These are phyloP conservation scores for Gandaritis pyraliata DNA, from an alignment of 2,888 invertebrate genomes.

Conservation along the genomic window DNA sequence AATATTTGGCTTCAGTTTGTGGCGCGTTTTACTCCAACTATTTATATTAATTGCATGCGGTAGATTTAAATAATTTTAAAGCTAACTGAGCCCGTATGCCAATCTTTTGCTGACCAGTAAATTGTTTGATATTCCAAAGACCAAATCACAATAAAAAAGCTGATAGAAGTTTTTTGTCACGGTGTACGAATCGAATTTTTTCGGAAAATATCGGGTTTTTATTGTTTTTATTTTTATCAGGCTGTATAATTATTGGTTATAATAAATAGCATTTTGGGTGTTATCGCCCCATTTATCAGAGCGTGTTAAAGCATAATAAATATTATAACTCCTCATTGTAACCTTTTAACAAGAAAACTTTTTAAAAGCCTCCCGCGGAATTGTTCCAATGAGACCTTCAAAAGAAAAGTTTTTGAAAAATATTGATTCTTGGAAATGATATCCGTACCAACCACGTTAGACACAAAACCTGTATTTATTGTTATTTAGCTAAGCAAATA, in stretches of 20 bases:
- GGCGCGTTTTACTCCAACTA: constrained; percentile 6
- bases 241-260: constrained; percentile 15
- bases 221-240: too few species aligned
- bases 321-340: constrained; percentile 34
- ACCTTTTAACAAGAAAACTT: constrained; percentile 40
- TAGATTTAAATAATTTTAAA: constrained; percentile 15
- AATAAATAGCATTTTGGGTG: constrained; percentile 12
- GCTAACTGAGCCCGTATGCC: not conserved
- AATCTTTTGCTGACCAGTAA: too few species aligned
- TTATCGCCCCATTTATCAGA: constrained; percentile 41
- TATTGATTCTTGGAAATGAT: not conserved
- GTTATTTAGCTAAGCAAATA: too few species aligned
- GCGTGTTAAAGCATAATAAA: constrained; percentile 45
- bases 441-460: too few species aligned
- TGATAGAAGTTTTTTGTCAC: too few species aligned
- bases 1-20: not conserved
- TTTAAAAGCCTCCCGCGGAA: constrained; percentile 29
- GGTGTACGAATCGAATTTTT: too few species aligned
- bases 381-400: constrained; percentile 25
- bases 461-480: too few species aligned
- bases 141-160: too few species aligned
- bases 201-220: too few species aligned
- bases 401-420: not conserved
- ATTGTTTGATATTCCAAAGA: too few species aligned
- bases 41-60: constrained; percentile 15